Conservation (phyloP, 2,797 vertebrate genomes). For the Heteromormyrus szaboi region DNA sequence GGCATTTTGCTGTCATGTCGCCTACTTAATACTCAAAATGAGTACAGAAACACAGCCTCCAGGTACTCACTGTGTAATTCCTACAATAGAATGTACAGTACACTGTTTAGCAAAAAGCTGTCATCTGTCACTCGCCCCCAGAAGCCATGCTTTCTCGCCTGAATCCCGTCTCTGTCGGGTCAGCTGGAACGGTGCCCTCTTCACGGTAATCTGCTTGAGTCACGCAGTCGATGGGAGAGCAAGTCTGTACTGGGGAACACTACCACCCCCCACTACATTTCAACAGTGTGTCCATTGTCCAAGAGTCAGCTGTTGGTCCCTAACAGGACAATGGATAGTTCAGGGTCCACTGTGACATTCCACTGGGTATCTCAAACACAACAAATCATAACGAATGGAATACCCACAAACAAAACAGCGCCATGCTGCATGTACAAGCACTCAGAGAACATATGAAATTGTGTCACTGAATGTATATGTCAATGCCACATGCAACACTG, state of each 20-base stretch:
- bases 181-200: neutral
- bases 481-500: neutral
- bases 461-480: neutral
- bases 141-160: neutral
- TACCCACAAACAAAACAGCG: neutral
- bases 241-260: slow-evolving; percentile 5
- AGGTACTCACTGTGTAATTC: neutral
- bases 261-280: neutral
- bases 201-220: neutral
- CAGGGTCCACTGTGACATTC: neutral
- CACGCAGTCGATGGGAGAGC: neutral
- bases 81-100: neutral
- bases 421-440: neutral
- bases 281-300: neutral
- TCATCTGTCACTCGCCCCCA: neutral
- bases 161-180: neutral
- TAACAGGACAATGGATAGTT: neutral
- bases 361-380: neutral
- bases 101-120: neutral
- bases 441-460: neutral
- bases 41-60: neutral
- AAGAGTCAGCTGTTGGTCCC: neutral
- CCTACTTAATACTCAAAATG: neutral
- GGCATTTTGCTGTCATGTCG: neutral
- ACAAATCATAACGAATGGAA: neutral